Base-by-base conservation (phyloP, 2,888 invertebrate species). In the Parnassius glacialis region DNA sequence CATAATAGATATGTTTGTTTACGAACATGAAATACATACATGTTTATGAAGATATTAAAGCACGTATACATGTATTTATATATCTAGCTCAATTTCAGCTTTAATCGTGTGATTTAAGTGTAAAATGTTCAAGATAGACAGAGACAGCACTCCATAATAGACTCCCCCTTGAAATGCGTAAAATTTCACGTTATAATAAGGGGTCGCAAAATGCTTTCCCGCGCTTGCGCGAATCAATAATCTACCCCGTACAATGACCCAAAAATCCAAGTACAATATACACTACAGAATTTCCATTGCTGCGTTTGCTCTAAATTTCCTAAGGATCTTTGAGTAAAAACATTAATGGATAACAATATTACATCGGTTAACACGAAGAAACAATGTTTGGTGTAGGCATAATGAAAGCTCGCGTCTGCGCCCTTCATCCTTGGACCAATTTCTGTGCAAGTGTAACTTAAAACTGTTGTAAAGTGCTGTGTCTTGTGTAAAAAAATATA, bases 181-280 rank as follows among this genome's bases (percentile, higher is more conserved):
- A 66, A 9, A 44, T 58, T 45, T 43, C 47, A 57, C 34, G 25
- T 25, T 57, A 47, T 55, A 55, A 11, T 50, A 67, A 11, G 75
- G 81, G 81, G 81, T 74, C 74, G 79, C 74, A 69, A 83, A 79
- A 76, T 76, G 69, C 65, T 70, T 73, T 74, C 73, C 69, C 76
- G 85, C 90, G 90, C 90, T 72, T 87, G 87, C 90, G 90, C 79
- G 76, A 85, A 90, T 90, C 90, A 81, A 90, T 90, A 90, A 76
- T 70, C 55, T 68, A 54, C 70, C 76, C 71, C 55, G 59, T 71
- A 84, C 71, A 68, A 73, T 52, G 57, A 67, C 56, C n/a, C 25
- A 2, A 57, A 41, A 53, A 59, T 1, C 25, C 9, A 10, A 5
- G 34, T 56, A 53, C 10, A 34, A 50, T 41, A 10, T 13, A 25